phyloP scores from a whole-genome alignment of 2,888 invertebrate genomes.

The Drosophila cyrtoloma region DNA sequence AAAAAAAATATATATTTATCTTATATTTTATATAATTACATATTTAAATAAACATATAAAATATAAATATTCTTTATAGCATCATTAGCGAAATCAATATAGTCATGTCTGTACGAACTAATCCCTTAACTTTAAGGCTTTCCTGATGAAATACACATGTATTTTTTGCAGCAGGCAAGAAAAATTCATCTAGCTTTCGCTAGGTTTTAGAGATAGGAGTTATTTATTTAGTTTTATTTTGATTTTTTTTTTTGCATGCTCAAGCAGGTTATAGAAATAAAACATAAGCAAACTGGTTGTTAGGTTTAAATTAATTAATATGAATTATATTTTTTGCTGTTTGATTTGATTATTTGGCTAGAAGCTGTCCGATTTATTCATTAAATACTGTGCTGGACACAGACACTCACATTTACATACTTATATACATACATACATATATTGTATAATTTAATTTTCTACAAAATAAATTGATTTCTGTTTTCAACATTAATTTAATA shows the following conservation, averaged over 20 bases:
- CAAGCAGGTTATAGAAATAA: background rate
- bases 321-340: conserved; percentile 26
- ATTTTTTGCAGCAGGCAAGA: background rate
- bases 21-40: background rate
- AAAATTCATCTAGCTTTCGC: background rate
- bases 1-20: background rate
- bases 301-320: background rate
- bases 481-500: conserved; percentile 78
- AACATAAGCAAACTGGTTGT: conserved; percentile 3
- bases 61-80: background rate
- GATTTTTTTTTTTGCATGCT: too few species aligned
- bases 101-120: too few species aligned
- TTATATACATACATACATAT: background rate
- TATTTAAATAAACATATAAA: background rate
- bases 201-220: background rate
- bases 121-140: too few species aligned
- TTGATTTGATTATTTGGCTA: conserved; percentile 73
- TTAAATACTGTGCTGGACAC: conserved; percentile 55
- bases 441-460: conserved; percentile 44
- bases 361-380: conserved; percentile 66
- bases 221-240: background rate
- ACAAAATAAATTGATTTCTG: conserved; percentile 80
- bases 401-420: conserved; percentile 2
- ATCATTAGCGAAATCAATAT: background rate
- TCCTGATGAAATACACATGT: too few species aligned